Evolutionary conservation across 1,140 invertebrate species (phyloP).

Genomic region (Cheumatopsyche charites): DNA sequence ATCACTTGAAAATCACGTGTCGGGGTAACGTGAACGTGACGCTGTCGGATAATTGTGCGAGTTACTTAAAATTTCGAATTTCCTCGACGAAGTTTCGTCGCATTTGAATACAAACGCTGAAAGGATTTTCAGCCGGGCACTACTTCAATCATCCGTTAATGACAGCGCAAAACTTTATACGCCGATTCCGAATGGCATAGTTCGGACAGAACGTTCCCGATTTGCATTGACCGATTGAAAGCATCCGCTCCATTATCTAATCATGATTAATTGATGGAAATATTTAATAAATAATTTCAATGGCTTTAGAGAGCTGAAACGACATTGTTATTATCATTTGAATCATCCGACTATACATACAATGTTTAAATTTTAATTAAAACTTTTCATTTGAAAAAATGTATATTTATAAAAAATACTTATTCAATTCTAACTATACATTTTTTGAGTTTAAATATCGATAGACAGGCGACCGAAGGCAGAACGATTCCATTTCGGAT

Average conservation of each 20-base stretch:
- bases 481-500: conserved; percentile 34
- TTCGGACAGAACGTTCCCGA: neutral
- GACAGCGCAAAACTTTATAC: conserved; percentile 30
- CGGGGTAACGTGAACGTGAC: no score
- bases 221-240: conserved; percentile 24
- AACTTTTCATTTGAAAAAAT: no score
- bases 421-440: conserved; percentile 1
- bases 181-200: neutral
- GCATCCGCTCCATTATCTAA: neutral
- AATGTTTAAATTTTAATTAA: no score
- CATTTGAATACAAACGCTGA: conserved; percentile 10
- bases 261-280: no score
- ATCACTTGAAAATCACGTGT: no score
- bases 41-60: no score
- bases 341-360: no score
- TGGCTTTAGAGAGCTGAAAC: no score
- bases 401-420: no score
- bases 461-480: conserved; percentile 17
- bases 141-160: conserved; percentile 36
- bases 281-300: no score
- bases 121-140: conserved; percentile 31
- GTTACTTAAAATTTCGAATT: no score
- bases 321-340: no score
- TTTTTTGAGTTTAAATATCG: neutral
- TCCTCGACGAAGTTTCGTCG: conserved; percentile 9